A percentile compares a stretch with the other conserved stretches of the same genome.
phyloP scores from a whole-genome alignment of 37 sponge, comb jelly and placozoan species.

The Hormiphora californensis region DNA sequence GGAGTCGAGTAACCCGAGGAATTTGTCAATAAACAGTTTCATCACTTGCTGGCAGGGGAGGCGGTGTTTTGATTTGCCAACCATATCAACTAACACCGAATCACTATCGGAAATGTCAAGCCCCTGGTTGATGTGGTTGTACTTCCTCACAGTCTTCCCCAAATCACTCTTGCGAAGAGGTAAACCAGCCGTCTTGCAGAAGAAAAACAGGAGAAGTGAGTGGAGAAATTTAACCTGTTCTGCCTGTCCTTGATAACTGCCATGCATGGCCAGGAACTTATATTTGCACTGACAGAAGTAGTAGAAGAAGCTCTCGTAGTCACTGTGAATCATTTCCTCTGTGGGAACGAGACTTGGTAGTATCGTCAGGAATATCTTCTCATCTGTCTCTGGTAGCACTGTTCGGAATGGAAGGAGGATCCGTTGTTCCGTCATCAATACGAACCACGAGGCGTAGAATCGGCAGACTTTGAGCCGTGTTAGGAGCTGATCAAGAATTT shows the following conservation, averaged over 20 bases:
- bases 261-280: not conserved
- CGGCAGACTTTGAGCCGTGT: not conserved
- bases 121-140: not conserved
- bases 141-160: not conserved
- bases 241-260: not conserved
- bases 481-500: not conserved
- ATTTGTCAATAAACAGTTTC: not conserved
- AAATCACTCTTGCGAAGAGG: not conserved
- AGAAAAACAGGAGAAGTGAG: not conserved
- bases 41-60: too few relatives aligned
- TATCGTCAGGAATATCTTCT: not conserved
- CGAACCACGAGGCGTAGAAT: not conserved
- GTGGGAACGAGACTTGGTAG: too few relatives aligned
- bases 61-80: too few relatives aligned
- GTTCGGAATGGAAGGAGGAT: slow-evolving; percentile 15
- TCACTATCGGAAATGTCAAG: not conserved
- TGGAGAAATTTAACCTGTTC: not conserved
- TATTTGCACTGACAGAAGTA: slow-evolving; percentile 39
- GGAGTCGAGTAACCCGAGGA: too few relatives aligned
- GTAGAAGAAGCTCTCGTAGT: not conserved
- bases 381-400: not conserved
- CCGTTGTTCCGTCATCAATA: not conserved
- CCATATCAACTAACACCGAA: not conserved
- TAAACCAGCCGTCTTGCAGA: not conserved
- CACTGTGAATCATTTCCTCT: slow-evolving; percentile 12